Conservation (phyloP, 1,140 invertebrate species). For the Druon quercuslanigerum region DNA sequence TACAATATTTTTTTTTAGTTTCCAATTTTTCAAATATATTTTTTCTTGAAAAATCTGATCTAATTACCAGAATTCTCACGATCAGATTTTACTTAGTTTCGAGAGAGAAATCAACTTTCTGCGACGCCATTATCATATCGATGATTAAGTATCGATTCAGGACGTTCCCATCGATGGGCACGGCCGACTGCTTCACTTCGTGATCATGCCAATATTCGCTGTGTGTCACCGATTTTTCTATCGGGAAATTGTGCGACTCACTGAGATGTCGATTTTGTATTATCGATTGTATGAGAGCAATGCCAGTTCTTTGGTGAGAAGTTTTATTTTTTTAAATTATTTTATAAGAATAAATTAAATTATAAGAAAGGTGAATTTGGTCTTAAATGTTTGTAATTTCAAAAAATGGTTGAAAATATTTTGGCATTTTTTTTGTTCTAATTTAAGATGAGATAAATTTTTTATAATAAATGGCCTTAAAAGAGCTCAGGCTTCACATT, state of each 20-base stretch:
- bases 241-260: constrained; percentile 77
- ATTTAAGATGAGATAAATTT: too few species aligned
- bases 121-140: constrained; percentile 75
- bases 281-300: constrained; percentile 72
- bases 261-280: constrained; percentile 69
- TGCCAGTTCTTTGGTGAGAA: constrained; percentile 62
- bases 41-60: too few species aligned
- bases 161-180: constrained; percentile 72
- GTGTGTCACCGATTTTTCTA: constrained; percentile 77
- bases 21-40: too few species aligned
- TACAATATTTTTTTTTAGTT: too few species aligned
- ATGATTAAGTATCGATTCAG: constrained; percentile 75
- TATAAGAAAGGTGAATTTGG: too few species aligned
- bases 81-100: constrained; percentile 53
- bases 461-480: too few species aligned
- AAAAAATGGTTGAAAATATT: too few species aligned
- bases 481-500: too few species aligned
- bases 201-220: constrained; percentile 78
- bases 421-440: too few species aligned
- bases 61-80: too few species aligned
- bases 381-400: too few species aligned
- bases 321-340: constrained; percentile 48
- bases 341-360: too few species aligned
- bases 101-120: constrained; percentile 74
- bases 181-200: constrained; percentile 75